Conservation (phyloP, 2,113 vertebrate genomes). For the Himantopus leucocephalus region DNA sequence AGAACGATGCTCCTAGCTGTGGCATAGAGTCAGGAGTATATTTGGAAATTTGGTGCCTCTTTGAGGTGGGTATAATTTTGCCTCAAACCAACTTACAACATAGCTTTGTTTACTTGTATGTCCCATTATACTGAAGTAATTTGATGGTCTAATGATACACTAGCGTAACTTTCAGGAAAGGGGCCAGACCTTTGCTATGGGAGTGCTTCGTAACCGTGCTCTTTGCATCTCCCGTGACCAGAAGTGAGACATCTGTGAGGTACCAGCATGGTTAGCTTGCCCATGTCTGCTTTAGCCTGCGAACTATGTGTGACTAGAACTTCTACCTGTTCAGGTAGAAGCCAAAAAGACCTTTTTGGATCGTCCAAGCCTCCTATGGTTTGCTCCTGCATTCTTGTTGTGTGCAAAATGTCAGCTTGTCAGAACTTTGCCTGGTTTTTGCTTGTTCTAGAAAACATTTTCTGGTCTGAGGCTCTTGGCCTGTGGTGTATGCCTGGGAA, state of each 20-base stretch:
- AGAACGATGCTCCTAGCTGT: background rate
- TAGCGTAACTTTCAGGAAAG: background rate
- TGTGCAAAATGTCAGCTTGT: background rate
- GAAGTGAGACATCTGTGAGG: background rate
- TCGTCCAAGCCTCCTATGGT: background rate
- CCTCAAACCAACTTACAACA: background rate
- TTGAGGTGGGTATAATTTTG: background rate
- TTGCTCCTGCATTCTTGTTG: background rate
- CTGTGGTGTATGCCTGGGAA: background rate
- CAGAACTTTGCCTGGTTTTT: background rate
- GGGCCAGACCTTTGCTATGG: background rate
- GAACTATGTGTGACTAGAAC: background rate
- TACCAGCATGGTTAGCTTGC: background rate
- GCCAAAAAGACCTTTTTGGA: background rate
- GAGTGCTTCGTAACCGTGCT: background rate
- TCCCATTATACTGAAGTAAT: background rate
- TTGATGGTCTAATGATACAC: background rate
- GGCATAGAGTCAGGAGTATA: background rate
- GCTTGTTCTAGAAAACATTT: background rate
- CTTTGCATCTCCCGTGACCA: accelerated
- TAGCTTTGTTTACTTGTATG: background rate
- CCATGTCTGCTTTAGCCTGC: background rate
- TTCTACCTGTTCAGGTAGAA: background rate
- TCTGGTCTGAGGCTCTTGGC: background rate
- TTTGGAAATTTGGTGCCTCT: background rate